Evolutionary conservation across 2,113 vertebrate species (phyloP).

Genomic region (Podocnemis expansa): DNA sequence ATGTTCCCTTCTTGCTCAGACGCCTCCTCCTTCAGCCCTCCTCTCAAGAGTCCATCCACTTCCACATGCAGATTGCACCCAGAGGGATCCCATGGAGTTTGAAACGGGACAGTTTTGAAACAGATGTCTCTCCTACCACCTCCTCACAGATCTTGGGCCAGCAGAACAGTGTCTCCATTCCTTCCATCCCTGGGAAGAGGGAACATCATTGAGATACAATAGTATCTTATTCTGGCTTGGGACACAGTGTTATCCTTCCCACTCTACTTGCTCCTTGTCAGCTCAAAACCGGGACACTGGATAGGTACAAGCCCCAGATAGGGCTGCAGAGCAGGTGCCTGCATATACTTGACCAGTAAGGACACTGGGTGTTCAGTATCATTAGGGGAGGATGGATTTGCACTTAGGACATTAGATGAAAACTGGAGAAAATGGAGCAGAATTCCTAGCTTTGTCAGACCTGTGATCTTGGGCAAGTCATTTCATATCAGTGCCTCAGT

Average conservation of each 20-base stretch:
- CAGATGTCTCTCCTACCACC: background rate
- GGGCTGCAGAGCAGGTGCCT: background rate
- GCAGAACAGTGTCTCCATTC: background rate
- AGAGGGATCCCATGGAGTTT: fast-evolving
- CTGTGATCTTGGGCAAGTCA: background rate
- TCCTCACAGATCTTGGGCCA: background rate
- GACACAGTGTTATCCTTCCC: background rate
- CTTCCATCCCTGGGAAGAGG: background rate
- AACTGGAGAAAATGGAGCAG: background rate
- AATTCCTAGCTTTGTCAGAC: background rate
- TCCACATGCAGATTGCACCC: fast-evolving
- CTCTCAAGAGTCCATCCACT: background rate
- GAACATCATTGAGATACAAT: background rate
- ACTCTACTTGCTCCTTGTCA: background rate
- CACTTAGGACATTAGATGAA: background rate
- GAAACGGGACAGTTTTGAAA: fast-evolving
- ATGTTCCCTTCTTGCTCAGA: background rate
- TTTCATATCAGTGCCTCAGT: background rate
- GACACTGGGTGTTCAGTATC: background rate
- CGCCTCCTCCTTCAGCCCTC: background rate
- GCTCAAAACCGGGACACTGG: background rate
- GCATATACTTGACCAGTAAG: background rate
- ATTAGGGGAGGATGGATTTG: background rate
- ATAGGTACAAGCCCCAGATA: background rate
- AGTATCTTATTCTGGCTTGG: background rate